Evolutionary conservation across 2,888 invertebrate species (phyloP).

Genomic region (Rosalia funebris): DNA sequence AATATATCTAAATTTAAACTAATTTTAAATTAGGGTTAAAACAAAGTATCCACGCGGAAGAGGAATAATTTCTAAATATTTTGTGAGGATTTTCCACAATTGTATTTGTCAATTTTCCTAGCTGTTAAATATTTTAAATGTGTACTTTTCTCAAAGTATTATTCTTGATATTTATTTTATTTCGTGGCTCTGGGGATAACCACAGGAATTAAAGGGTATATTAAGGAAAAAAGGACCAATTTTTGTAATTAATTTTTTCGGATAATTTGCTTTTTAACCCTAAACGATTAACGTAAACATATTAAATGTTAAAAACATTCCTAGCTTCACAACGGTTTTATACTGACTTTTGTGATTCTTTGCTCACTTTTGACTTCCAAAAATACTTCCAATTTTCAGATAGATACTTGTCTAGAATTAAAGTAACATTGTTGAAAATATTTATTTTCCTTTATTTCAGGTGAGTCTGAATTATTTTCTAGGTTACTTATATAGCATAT

Average conservation of each 20-base stretch:
- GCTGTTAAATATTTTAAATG: too few relatives aligned
- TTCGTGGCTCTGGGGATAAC: not conserved
- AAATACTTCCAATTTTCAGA: conserved; percentile 34
- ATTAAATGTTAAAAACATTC: conserved; percentile 5
- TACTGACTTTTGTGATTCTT: conserved; percentile 36
- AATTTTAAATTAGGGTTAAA: conserved; percentile 1
- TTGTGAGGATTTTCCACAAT: not conserved
- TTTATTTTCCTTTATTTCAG: conserved; percentile 2
- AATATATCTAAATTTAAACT: conserved; percentile 10
- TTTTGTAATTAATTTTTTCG: conserved; percentile 11
- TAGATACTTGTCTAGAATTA: conserved; percentile 4
- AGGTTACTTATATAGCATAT: conserved; percentile 7
- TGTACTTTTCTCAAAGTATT: too few relatives aligned
- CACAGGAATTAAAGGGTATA: conserved; percentile 4
- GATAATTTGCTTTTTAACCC: conserved; percentile 15
- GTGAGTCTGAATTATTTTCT: conserved; percentile 6
- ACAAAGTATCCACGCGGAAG: conserved; percentile 12
- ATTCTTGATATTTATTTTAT: not conserved
- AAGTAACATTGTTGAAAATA: not conserved
- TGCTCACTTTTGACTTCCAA: conserved; percentile 37
- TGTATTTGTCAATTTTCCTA: too few relatives aligned
- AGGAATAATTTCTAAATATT: not conserved
- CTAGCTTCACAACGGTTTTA: conserved; percentile 22
- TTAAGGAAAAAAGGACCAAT: conserved; percentile 15
- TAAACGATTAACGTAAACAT: conserved; percentile 2